Evolutionary conservation across 2,113 vertebrate species (phyloP), one percentile per base, ranked within the genome.

Genomic region (Enhydra lutris): DNA sequence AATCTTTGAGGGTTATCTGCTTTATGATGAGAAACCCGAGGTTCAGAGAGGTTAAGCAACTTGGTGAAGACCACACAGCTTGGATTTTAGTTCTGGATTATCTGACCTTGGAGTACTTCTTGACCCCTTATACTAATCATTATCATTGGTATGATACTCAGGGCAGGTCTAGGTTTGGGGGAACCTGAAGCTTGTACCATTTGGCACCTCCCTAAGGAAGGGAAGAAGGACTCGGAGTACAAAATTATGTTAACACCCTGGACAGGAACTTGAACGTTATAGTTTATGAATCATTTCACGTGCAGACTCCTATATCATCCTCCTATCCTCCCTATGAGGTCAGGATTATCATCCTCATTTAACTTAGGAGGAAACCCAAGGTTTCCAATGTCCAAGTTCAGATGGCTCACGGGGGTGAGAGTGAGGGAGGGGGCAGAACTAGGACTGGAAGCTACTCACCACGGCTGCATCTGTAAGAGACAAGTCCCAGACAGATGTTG

Each of bases 401-500:
- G 12, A 3, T 65, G 81, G n/a, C 31, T 88, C 36, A 50, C 4
- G 31, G 83, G 57, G 86, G 52, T 17, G 57, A 55, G 52, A 23
- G 57, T 23, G 8, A 7, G 59, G 59, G 61, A 55, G 11, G 29
- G 61, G 61, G 29, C 31, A 71, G 59, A 50, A 67, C 69, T 21
- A 31, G 74, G 63, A 71, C 80, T 67, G 78, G 71, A 91, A 89
- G 21, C 29, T 8, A 13, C 57, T 81, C 93, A n/a, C 76, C 91
- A 91, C 81, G 82, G 88, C 96, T 96, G 42, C 65, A 17, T 97
- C 91, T 95, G 89, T 92, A 94, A 94, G 94, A 82, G 93, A 92
- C 24, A 67, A 67, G 76, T 85, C 94, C 55, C 71, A 82, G 87
- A 52, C 96, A 98, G 93, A 97, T 96, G 96, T 93, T 93, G 95